phyloP scores from a whole-genome alignment of 2,113 vertebrate species.

The Pavo muticus region DNA sequence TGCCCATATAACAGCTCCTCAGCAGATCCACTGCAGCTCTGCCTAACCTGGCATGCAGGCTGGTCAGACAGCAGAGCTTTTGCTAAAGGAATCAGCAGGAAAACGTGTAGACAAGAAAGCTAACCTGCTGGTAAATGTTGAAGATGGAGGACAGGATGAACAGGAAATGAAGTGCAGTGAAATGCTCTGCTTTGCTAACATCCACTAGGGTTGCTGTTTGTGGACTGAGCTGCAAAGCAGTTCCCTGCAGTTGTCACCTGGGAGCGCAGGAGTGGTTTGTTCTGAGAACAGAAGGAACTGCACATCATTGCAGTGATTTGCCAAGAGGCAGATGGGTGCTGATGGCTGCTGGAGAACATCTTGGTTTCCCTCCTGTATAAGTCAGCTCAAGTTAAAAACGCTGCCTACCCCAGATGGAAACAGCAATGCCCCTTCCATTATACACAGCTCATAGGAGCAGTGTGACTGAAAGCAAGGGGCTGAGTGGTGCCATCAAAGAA shows the following conservation, averaged over 20 bases:
- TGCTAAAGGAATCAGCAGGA: background rate
- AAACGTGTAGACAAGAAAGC: background rate
- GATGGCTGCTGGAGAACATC: background rate
- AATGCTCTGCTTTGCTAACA: background rate
- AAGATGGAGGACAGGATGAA: background rate
- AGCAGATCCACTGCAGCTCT: background rate
- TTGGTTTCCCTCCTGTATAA: background rate
- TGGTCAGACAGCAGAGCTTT: background rate
- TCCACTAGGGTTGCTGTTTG: accelerated
- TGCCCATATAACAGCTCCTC: accelerated
- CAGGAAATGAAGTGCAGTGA: accelerated
- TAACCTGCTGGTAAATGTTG: background rate
- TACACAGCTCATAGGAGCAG: background rate
- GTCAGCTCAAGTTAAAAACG: background rate
- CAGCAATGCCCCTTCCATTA: accelerated
- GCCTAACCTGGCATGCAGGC: background rate
- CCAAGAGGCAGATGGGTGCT: background rate
- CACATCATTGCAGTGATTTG: background rate
- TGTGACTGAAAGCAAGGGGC: background rate
- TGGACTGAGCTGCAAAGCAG: background rate
- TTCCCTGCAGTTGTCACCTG: background rate
- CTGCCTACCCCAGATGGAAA: background rate
- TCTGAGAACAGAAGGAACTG: background rate
- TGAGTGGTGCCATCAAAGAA: background rate
- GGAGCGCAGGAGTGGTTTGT: accelerated